Base-by-base conservation (phyloP, 2,888 invertebrate genomes). In the Protula sp. region DNA sequence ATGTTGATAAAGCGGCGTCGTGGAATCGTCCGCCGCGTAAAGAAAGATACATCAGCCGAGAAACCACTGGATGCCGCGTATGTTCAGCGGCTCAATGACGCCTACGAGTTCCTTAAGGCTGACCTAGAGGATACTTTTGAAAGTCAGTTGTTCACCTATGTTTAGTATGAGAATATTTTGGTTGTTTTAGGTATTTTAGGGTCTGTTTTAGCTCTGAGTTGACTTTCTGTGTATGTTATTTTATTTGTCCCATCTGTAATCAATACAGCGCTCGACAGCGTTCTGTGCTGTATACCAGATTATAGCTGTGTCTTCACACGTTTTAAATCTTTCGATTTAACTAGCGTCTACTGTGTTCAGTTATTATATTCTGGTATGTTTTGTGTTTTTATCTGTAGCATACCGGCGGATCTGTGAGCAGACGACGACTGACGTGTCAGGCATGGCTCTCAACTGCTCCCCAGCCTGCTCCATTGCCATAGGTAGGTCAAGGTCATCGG, bases 71-170 rank as follows among this genome's bases (percentile, higher is more conserved):
- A 64, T 26, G 65, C 67, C 2, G 61, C 60, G 47, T 58, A 61
- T 30, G 53, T 73, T 4, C 67, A 67, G 55, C 48, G 57, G 38
- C 48, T 74, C 19, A 70, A 79, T 61, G 74, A 75, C 52, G 77
- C 77, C 1, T 78, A 71, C 66, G 79, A 79, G 65, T 68, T 74
- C 51, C 57, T 78, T 22, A 78, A 77, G 59, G 65, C 72, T 22
- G 64, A 75, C 51, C 30, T 78, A 9, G 76, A 77, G 51, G 74
- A 76, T 45, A 74, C 74, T 0, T 76, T 64, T 64, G 76, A 74
- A 53, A 19, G 38, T 38, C 38, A 38, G 38, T 38, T 9, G 38
- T 38, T 38, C 9, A n/a, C n/a, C n/a, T 38, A 14, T 38, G 9
- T 38, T 38, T 38, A 38, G 19, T 38, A 19, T 53, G 38, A 38